These are phyloP conservation scores for Lophura swinhoii DNA, from an alignment of 2,797 vertebrate species.

Conservation along the genomic window DNA sequence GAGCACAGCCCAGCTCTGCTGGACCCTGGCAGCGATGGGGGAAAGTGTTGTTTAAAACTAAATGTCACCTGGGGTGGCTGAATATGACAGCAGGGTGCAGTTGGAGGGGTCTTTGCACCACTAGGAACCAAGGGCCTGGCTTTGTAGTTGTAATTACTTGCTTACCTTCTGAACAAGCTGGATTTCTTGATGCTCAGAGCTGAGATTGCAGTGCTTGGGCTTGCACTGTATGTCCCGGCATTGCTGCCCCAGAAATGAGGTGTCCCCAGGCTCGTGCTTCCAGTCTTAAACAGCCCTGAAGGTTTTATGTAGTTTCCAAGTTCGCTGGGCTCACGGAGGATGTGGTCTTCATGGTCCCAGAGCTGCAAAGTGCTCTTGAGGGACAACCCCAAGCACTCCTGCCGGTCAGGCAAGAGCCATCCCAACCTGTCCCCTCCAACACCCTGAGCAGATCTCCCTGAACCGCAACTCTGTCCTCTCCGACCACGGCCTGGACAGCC, in stretches of 20 bases:
- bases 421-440: background rate
- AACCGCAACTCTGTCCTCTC: constrained; percentile 76
- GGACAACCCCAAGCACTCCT: rapidly evolving
- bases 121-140: rapidly evolving
- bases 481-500: constrained; percentile 84
- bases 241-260: background rate
- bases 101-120: background rate
- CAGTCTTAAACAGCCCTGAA: rapidly evolving
- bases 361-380: background rate
- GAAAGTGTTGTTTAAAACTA: background rate
- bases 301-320: background rate
- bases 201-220: background rate
- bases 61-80: too few species aligned
- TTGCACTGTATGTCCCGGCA: background rate
- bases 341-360: background rate
- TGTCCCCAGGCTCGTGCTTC: background rate
- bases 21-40: rapidly evolving
- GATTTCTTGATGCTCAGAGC: background rate
- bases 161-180: background rate
- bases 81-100: background rate
- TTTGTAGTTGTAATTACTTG: rapidly evolving
- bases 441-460: constrained; percentile 72
- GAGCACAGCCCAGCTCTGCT: background rate
- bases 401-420: rapidly evolving
- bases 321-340: too few species aligned